These are phyloP conservation scores for Sphaerophoria taeniata DNA, from an alignment of 2,888 invertebrate genomes.

Conservation along the genomic window DNA sequence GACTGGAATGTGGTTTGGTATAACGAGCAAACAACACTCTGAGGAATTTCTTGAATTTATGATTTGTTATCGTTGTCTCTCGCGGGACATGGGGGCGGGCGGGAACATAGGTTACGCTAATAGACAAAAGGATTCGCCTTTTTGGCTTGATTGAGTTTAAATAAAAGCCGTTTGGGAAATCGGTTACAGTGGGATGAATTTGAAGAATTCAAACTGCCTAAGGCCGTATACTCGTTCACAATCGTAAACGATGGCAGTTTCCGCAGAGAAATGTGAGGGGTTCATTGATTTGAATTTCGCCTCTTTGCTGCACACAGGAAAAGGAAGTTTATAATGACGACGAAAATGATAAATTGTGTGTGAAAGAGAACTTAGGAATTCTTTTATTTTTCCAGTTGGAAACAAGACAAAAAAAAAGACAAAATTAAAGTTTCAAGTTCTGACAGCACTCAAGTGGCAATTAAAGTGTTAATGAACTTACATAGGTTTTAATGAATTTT, in stretches of 20 bases:
- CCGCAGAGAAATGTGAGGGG: slow-evolving; percentile 37
- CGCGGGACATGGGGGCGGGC: slow-evolving; percentile 34
- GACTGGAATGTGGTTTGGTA: slow-evolving; percentile 51
- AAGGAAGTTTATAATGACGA: slow-evolving; percentile 34
- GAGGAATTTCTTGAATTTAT: slow-evolving; percentile 70
- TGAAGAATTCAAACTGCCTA: slow-evolving; percentile 51
- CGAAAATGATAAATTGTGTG: slow-evolving; percentile 23
- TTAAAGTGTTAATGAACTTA: background rate
- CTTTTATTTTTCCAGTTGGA: background rate
- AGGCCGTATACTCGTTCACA: slow-evolving; percentile 1
- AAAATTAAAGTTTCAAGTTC: slow-evolving; percentile 5
- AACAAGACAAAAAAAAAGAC: background rate
- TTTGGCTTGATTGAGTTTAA: slow-evolving; percentile 50
- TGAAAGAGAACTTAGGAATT: slow-evolving; percentile 15
- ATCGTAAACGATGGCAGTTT: slow-evolving; percentile 51
- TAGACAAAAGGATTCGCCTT: slow-evolving; percentile 27
- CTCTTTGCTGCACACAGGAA: slow-evolving; percentile 8
- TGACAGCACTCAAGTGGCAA: background rate
- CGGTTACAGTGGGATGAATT: slow-evolving; percentile 62
- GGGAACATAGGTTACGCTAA: slow-evolving; percentile 34
- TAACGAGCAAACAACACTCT: slow-evolving; percentile 63
- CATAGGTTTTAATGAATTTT: background rate
- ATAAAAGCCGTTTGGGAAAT: slow-evolving; percentile 55
- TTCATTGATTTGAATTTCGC: slow-evolving; percentile 9
- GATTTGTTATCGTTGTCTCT: slow-evolving; percentile 44